phyloP scores from a whole-genome alignment of 2,888 invertebrate genomes.

The Hydrotaea diabolus region DNA sequence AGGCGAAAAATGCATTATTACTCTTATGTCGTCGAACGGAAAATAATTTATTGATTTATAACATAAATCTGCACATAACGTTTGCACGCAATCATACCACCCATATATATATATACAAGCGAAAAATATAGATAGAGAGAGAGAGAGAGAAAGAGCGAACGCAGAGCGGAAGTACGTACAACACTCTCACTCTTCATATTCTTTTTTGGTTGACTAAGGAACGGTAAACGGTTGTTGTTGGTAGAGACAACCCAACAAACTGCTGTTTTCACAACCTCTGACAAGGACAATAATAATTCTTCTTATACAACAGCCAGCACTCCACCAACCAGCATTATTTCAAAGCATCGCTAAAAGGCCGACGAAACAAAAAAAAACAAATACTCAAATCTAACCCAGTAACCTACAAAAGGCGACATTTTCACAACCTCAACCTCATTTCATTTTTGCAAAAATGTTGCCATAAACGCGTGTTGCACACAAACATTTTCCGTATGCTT shows the following conservation, averaged over 20 bases:
- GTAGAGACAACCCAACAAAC: neutral
- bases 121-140: neutral
- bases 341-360: too few relatives aligned
- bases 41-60: constrained; percentile 70
- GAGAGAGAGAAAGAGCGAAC: constrained; percentile 44
- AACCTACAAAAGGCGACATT: constrained; percentile 49
- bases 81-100: constrained; percentile 38
- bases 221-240: constrained; percentile 29
- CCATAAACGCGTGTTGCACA: constrained; percentile 62
- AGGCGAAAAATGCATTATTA: neutral
- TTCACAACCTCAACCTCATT: constrained; percentile 40
- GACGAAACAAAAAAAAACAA: neutral
- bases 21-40: constrained; percentile 23
- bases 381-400: constrained; percentile 51
- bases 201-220: constrained; percentile 3
- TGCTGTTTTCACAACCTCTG: constrained; percentile 52
- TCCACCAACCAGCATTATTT: neutral
- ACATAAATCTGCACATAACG: constrained; percentile 68
- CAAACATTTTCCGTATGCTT: constrained; percentile 51
- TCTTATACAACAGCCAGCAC: constrained; percentile 23
- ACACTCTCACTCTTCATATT: constrained; percentile 41
- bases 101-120: constrained; percentile 12
- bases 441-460: constrained; percentile 61
- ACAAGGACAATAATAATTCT: constrained; percentile 64
- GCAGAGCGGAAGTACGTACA: constrained; percentile 30